Evolutionary conservation across 2,888 invertebrate species (phyloP).

Genomic region (Merodon equestris): DNA sequence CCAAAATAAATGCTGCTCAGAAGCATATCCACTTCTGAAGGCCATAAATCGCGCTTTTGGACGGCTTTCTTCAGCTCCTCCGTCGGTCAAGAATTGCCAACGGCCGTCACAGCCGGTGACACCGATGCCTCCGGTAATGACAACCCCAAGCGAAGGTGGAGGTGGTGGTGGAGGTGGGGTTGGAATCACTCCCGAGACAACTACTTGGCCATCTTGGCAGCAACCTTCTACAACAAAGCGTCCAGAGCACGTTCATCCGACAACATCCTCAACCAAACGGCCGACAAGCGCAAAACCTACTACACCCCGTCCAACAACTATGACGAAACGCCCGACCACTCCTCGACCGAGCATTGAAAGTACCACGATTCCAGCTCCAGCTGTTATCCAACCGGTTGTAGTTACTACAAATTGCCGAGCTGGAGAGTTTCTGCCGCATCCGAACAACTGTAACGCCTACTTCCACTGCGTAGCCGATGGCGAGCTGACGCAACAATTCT

Average conservation of each 20-base stretch:
- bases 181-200: constrained; percentile 74
- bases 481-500: constrained; percentile 85
- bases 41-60: constrained; percentile 89
- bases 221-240: constrained; percentile 71
- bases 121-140: constrained; percentile 87
- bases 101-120: constrained; percentile 87
- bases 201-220: constrained; percentile 75
- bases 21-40: constrained; percentile 87
- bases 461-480: constrained; percentile 86
- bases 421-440: constrained; percentile 82
- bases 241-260: constrained; percentile 74
- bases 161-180: constrained; percentile 60
- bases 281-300: constrained; percentile 73
- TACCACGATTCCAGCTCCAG: constrained; percentile 79
- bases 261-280: constrained; percentile 75
- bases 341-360: constrained; percentile 56
- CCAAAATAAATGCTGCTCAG: constrained; percentile 89
- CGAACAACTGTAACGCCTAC: constrained; percentile 86
- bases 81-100: constrained; percentile 82
- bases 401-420: constrained; percentile 78
- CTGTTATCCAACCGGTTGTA: constrained; percentile 78
- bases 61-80: constrained; percentile 80
- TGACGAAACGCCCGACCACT: constrained; percentile 75
- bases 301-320: constrained; percentile 78
- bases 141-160: constrained; percentile 84